Evolutionary conservation across 2,797 vertebrate species (phyloP).

Genomic region (Sibirionetta formosa): DNA sequence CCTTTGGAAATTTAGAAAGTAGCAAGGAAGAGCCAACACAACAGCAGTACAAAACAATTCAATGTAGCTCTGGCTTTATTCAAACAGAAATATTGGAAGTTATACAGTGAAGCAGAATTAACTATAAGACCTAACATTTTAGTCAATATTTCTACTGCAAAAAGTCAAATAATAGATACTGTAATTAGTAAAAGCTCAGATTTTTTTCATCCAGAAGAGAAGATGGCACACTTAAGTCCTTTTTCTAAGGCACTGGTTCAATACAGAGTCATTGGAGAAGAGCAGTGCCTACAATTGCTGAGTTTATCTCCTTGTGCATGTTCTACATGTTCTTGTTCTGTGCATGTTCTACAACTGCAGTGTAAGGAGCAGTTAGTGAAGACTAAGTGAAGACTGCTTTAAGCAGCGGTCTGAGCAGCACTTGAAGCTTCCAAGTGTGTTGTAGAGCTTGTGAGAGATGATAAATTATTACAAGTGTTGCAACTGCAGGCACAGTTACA

Average conservation of each 20-base stretch:
- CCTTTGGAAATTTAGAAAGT: neutral
- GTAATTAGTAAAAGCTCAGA: neutral
- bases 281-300: neutral
- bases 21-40: neutral
- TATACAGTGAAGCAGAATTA: neutral
- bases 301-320: neutral
- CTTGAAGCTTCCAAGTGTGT: neutral
- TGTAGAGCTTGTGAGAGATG: neutral
- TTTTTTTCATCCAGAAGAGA: neutral
- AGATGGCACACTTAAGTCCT: neutral
- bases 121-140: neutral
- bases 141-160: neutral
- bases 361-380: neutral
- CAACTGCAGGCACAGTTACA: accelerated
- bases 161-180: neutral
- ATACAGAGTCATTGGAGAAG: neutral
- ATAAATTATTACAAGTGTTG: neutral
- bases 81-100: neutral
- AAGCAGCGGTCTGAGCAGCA: neutral
- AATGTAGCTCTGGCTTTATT: neutral
- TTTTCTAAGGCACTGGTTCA: neutral
- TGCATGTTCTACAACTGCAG: neutral
- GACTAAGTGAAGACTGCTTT: neutral
- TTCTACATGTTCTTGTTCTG: neutral
- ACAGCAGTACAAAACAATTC: neutral